These are phyloP conservation scores for Elaeidobius kamerunicus DNA, from an alignment of 2,888 invertebrate genomes.

Conservation along the genomic window DNA sequence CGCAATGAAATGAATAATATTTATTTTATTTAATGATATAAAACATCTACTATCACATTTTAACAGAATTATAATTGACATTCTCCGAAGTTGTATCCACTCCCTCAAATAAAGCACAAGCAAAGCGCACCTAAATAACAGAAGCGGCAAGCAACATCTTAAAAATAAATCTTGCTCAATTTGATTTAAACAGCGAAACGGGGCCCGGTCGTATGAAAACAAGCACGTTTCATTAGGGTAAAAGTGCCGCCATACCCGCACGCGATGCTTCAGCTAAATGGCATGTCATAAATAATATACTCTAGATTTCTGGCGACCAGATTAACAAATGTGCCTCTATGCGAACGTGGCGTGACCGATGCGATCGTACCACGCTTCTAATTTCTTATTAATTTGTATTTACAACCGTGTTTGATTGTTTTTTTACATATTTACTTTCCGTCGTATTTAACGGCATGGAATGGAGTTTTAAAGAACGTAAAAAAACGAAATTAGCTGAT, in stretches of 20 bases:
- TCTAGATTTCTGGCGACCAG: conserved; percentile 30
- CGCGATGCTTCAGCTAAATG: conserved; percentile 41
- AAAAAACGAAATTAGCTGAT: too few species aligned
- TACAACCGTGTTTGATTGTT: neutral
- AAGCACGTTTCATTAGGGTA: conserved; percentile 35
- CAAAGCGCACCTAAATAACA: conserved; percentile 6
- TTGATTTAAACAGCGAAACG: conserved; percentile 23
- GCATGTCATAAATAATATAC: conserved; percentile 41
- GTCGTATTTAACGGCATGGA: too few species aligned
- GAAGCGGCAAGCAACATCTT: conserved; percentile 4
- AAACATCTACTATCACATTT: too few species aligned
- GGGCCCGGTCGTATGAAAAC: conserved; percentile 19
- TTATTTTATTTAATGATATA: too few species aligned
- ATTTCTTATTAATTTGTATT: conserved; percentile 24
- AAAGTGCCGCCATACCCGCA: conserved; percentile 39
- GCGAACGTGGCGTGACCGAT: conserved; percentile 38
- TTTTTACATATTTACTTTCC: too few species aligned
- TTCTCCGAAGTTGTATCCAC: too few species aligned
- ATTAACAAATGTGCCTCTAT: conserved; percentile 26
- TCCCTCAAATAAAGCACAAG: too few species aligned
- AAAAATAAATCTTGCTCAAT: conserved; percentile 21
- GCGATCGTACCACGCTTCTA: conserved; percentile 34
- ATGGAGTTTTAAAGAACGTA: too few species aligned
- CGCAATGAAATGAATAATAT: too few species aligned
- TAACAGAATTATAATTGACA: too few species aligned